A percentile compares a stretch with the other conserved stretches of the same genome.
phyloP scores from a whole-genome alignment of 2,888 invertebrate genomes.

The Ctenicera cuprea region DNA sequence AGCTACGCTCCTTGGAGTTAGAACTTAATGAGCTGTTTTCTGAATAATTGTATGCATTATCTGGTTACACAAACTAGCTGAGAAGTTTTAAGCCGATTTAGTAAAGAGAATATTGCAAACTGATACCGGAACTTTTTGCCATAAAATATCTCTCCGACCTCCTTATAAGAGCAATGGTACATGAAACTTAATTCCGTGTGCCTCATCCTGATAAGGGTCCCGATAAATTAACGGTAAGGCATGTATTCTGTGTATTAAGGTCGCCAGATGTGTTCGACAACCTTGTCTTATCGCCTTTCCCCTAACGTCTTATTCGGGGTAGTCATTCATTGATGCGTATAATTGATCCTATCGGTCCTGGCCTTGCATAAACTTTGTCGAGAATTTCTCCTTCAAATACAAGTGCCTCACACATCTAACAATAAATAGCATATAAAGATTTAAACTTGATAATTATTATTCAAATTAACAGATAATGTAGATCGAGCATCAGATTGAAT shows the following conservation, averaged over 20 bases:
- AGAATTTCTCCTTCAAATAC: background rate
- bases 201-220: conserved; percentile 39
- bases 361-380: conserved; percentile 21
- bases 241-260: conserved; percentile 54
- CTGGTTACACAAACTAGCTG: conserved; percentile 50
- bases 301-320: conserved; percentile 34
- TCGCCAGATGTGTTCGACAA: conserved; percentile 58
- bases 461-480: too few relatives aligned
- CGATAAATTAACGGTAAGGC: conserved; percentile 48
- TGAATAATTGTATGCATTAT: conserved; percentile 54
- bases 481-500: too few relatives aligned
- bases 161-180: conserved; percentile 19
- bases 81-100: conserved; percentile 48
- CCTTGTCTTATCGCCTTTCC: conserved; percentile 52
- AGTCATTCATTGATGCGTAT: conserved; percentile 36
- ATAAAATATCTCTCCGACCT: conserved; percentile 8
- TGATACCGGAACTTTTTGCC: conserved; percentile 33
- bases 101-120: conserved; percentile 33
- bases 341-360: conserved; percentile 40
- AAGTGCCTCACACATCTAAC: background rate
- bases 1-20: conserved; percentile 47
- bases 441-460: too few relatives aligned
- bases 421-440: too few relatives aligned
- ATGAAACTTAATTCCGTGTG: conserved; percentile 37
- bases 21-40: conserved; percentile 55